Percentiles rank a stretch among this genome's conserved stretches.
These are phyloP conservation scores for Heteromormyrus szaboi DNA, from an alignment of 2,797 vertebrate genomes.

Conservation along the genomic window DNA sequence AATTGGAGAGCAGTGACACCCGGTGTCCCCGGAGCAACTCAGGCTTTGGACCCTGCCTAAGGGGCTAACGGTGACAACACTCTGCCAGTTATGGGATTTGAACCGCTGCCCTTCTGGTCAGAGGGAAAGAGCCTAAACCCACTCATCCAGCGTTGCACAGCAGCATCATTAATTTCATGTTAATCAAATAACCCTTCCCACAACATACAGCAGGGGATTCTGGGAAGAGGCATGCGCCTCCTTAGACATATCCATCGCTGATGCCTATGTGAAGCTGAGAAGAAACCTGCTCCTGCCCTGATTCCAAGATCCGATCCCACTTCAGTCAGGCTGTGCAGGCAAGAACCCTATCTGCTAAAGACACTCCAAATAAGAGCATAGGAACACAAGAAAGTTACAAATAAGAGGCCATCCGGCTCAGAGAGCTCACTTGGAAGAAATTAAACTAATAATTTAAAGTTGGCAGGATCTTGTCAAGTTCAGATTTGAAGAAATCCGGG, in stretches of 20 bases:
- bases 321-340: neutral
- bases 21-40: neutral
- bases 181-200: neutral
- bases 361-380: neutral
- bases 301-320: neutral
- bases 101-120: neutral
- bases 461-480: neutral
- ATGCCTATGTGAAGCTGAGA: neutral
- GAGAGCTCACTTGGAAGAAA: neutral
- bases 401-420: neutral
- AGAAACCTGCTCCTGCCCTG: neutral
- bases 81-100: neutral
- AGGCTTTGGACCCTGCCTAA: neutral
- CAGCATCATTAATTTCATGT: neutral
- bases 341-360: neutral
- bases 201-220: neutral
- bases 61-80: neutral
- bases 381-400: neutral
- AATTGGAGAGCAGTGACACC: neutral
- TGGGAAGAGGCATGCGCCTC: neutral
- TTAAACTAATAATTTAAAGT: neutral
- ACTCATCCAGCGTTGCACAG: neutral
- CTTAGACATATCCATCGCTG: neutral
- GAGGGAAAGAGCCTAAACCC: neutral
- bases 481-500: neutral